These are phyloP conservation scores for Ascidia mentula DNA, from an alignment of 23 tunicate genomes.

Conservation along the genomic window DNA sequence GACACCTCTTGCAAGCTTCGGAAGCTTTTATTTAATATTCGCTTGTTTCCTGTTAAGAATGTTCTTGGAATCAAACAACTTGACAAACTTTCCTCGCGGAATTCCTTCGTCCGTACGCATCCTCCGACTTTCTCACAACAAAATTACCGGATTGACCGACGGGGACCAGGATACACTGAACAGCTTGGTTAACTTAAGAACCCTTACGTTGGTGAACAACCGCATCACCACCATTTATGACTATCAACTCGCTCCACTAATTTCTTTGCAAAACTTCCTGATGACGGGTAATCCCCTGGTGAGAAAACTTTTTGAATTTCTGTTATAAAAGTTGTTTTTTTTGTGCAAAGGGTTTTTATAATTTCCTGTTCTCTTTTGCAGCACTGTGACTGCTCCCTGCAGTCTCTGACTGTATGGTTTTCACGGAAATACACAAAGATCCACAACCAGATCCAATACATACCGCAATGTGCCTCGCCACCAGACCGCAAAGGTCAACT, in stretches of 20 bases:
- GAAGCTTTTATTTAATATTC: background rate
- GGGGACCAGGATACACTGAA: conserved; percentile 34
- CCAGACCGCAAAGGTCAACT: background rate
- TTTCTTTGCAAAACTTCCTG: conserved; percentile 9
- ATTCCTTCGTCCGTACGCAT: conserved; percentile 33
- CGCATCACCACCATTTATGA: conserved; percentile 25
- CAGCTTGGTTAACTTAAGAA: conserved; percentile 32
- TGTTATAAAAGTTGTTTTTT: background rate
- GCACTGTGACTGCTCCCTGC: conserved; percentile 73
- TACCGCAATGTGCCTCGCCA: conserved; percentile 2
- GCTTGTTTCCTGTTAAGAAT: conserved; percentile 26
- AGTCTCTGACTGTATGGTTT: conserved; percentile 54
- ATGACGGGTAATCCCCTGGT: conserved; percentile 66
- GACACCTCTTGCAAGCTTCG: too few relatives aligned
- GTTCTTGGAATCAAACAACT: conserved; percentile 29
- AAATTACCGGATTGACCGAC: conserved; percentile 33
- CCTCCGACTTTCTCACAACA: conserved; percentile 40
- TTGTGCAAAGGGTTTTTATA: background rate
- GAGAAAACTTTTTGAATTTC: conserved; percentile 5
- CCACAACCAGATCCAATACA: background rate
- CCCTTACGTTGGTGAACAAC: conserved; percentile 30
- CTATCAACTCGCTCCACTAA: conserved; percentile 30
- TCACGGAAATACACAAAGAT: background rate
- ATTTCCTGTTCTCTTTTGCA: background rate
- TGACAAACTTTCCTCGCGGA: conserved; percentile 56